Percentiles rank a stretch among this genome's conserved stretches.
phyloP scores from a whole-genome alignment of 2,113 vertebrate species.

The Epinephelus moara region DNA sequence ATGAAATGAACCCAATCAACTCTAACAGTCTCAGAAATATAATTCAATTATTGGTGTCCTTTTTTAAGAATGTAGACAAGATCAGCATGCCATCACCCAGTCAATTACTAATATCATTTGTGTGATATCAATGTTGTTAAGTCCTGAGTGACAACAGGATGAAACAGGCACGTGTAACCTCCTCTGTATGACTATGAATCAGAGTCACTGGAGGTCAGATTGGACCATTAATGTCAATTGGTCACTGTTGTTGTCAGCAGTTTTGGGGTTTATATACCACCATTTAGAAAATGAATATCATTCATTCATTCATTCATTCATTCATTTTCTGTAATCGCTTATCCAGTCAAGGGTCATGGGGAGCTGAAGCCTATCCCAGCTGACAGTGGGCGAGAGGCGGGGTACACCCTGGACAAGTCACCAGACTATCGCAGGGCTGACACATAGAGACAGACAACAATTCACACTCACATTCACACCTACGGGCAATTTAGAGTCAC shows the following conservation, averaged over 20 bases:
- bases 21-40: conserved; percentile 11
- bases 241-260: background rate
- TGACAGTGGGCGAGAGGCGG: too few relatives aligned
- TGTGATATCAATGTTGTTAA: background rate
- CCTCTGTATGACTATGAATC: background rate
- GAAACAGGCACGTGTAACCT: background rate
- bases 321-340: too few relatives aligned
- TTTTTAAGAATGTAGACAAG: background rate
- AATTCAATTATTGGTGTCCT: conserved; percentile 16
- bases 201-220: conserved; percentile 36
- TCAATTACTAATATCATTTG: conserved; percentile 3
- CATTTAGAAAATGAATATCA: conserved; percentile 51
- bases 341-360: too few relatives aligned
- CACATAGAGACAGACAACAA: too few relatives aligned
- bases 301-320: background rate
- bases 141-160: conserved; percentile 21
- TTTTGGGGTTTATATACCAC: conserved; percentile 42
- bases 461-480: too few relatives aligned
- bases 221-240: conserved; percentile 43
- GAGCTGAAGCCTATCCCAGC: too few relatives aligned
- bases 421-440: too few relatives aligned
- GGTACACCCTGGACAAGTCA: too few relatives aligned
- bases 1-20: conserved; percentile 2
- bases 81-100: background rate
- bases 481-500: too few relatives aligned